Percentiles rank a stretch among this genome's conserved stretches.
These are phyloP conservation scores for Esox masquinongy DNA, from an alignment of 2,797 vertebrate genomes.

Conservation along the genomic window DNA sequence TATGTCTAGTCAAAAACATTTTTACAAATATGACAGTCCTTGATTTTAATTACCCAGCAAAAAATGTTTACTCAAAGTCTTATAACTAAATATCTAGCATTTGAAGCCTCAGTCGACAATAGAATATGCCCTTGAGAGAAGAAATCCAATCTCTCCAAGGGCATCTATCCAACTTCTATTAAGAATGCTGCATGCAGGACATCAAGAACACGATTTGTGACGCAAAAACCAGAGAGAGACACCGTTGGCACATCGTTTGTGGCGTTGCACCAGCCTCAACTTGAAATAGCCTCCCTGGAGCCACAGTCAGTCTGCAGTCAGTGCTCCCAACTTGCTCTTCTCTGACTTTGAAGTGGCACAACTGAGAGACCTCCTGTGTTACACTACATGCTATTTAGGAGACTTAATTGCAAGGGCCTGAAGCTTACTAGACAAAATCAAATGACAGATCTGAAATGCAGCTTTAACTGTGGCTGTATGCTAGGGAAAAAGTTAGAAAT, in stretches of 20 bases:
- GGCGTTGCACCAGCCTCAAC: background rate
- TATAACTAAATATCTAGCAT: background rate
- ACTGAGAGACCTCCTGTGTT: conserved; percentile 20
- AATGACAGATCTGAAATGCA: conserved; percentile 9
- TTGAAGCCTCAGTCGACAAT: background rate
- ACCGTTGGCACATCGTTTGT: background rate
- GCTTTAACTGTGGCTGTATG: background rate
- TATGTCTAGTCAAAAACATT: background rate
- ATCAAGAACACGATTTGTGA: background rate
- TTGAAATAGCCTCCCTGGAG: conserved; percentile 20
- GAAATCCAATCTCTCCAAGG: background rate
- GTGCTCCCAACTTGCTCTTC: conserved; percentile 37
- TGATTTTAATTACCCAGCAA: background rate
- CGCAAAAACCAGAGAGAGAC: background rate
- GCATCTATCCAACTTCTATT: background rate
- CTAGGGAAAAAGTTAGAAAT: background rate
- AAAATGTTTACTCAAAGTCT: background rate
- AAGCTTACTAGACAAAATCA: conserved; percentile 19
- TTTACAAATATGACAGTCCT: background rate
- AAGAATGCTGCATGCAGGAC: background rate
- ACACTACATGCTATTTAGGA: conserved; percentile 23
- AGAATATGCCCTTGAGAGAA: background rate
- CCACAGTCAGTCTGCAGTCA: conserved; percentile 1
- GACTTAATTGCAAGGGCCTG: conserved; percentile 37
- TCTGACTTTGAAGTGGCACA: conserved; percentile 31